These are phyloP conservation scores for Raja brachyura DNA, from an alignment of 2,113 vertebrate genomes.

Conservation along the genomic window DNA sequence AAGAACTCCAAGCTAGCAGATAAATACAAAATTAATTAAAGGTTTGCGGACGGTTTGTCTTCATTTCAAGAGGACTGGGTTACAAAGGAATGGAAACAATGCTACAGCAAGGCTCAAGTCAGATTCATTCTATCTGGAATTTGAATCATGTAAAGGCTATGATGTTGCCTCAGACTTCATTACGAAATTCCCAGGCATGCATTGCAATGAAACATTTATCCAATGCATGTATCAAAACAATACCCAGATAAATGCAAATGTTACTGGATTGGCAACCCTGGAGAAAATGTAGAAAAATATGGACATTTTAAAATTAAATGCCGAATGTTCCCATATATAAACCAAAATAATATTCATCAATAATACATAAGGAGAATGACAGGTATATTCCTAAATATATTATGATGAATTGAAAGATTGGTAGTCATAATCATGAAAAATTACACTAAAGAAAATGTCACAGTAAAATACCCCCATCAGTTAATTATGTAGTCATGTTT, in stretches of 20 bases:
- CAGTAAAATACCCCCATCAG: neutral
- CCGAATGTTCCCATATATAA: neutral
- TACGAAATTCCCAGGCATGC: neutral
- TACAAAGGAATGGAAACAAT: too few relatives aligned
- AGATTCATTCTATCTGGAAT: neutral
- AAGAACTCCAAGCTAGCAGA: neutral
- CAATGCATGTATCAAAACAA: neutral
- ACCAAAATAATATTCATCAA: neutral
- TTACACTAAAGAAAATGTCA: neutral
- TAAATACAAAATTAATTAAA: neutral
- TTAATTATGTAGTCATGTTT: neutral
- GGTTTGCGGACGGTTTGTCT: too few relatives aligned
- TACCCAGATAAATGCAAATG: neutral
- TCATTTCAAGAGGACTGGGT: too few relatives aligned
- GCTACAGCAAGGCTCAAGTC: too few relatives aligned
- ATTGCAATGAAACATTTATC: neutral
- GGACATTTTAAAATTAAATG: neutral
- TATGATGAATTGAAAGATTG: neutral
- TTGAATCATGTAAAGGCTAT: neutral
- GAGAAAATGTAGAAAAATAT: neutral
- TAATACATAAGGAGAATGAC: neutral
- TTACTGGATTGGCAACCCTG: neutral
- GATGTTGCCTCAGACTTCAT: neutral
- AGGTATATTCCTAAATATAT: neutral
- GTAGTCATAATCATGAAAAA: neutral